Evolutionary conservation across 2,888 invertebrate species (phyloP).

Genomic region (Conchocele bisecta): DNA sequence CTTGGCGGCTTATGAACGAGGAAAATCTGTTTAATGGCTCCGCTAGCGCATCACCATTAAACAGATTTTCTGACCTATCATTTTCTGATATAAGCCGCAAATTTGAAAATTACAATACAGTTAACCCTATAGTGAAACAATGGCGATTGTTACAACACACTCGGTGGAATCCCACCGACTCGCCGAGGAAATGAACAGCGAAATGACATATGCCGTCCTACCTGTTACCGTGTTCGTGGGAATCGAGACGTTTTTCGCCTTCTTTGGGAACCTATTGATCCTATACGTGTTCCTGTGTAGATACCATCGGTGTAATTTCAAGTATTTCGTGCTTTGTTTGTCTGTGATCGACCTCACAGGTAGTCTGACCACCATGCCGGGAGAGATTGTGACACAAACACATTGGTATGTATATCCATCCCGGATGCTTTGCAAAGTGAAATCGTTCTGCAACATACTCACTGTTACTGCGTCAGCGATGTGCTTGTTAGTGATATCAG

Average conservation of each 20-base stretch:
- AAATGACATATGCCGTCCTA: conserved; percentile 12
- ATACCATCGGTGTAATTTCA: conserved; percentile 30
- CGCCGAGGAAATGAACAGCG: conserved; percentile 15
- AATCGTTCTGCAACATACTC: conserved; percentile 29
- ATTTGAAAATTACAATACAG: no score
- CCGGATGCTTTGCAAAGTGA: conserved; percentile 10
- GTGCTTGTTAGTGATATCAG: conserved; percentile 59
- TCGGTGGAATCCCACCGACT: no score
- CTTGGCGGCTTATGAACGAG: no score
- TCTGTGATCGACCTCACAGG: conserved; percentile 16
- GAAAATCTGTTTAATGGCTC: no score
- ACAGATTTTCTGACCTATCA: no score
- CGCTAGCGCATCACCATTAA: no score
- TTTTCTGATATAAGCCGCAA: no score
- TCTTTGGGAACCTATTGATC: conserved; percentile 15
- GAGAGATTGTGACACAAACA: conserved; percentile 32
- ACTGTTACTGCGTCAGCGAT: conserved; percentile 51
- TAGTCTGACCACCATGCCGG: conserved; percentile 35
- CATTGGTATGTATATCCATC: conserved; percentile 33
- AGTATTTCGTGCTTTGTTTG: conserved; percentile 33
- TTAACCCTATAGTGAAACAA: no score
- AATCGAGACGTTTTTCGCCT: conserved; percentile 22
- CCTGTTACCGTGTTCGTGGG: conserved; percentile 30
- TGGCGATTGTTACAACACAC: no score
- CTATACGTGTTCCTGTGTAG: conserved; percentile 12